phyloP scores from a whole-genome alignment of 2,113 vertebrate genomes.

The Chaetodon trifascialis region DNA sequence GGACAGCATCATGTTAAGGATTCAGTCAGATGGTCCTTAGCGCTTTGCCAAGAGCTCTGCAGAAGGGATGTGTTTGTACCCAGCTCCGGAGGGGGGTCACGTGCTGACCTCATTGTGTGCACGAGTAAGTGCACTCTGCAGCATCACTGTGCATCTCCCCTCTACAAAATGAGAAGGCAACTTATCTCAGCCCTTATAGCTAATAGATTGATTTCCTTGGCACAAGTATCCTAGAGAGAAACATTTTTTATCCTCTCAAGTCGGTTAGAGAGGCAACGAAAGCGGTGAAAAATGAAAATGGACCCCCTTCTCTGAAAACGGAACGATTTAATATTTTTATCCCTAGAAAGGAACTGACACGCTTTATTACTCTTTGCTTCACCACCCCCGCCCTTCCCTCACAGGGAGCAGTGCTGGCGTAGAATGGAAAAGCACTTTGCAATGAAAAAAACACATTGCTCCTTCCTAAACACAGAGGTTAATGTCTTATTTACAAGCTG shows the following conservation, averaged over 20 bases:
- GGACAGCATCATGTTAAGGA: conserved; percentile 67
- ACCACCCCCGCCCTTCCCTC: conserved; percentile 20
- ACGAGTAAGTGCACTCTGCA: conserved; percentile 77
- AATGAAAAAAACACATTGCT: conserved; percentile 56
- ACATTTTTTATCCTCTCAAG: conserved; percentile 45
- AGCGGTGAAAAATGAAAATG: conserved; percentile 59
- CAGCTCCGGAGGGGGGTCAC: conserved; percentile 77
- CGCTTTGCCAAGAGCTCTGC: conserved; percentile 68
- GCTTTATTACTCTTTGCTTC: conserved; percentile 76
- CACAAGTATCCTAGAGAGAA: conserved; percentile 62
- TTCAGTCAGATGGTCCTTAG: conserved; percentile 76
- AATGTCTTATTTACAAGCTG: conserved; percentile 70
- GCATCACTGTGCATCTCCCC: conserved; percentile 46
- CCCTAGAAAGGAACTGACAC: conserved; percentile 73
- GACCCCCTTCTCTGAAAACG: conserved; percentile 48
- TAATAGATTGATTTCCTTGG: conserved; percentile 78
- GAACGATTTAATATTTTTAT: conserved; percentile 79
- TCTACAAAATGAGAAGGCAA: conserved; percentile 54
- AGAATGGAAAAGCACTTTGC: conserved; percentile 59
- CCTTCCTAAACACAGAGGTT: conserved; percentile 68
- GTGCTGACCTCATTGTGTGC: conserved; percentile 86
- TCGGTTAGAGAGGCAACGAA: conserved; percentile 28
- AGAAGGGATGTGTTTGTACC: conserved; percentile 76
- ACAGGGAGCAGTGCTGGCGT: conserved; percentile 22
- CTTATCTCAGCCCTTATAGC: conserved; percentile 63